Evolutionary conservation across 2,113 vertebrate genomes (phyloP).

Genomic region (Podarcis muralis): DNA sequence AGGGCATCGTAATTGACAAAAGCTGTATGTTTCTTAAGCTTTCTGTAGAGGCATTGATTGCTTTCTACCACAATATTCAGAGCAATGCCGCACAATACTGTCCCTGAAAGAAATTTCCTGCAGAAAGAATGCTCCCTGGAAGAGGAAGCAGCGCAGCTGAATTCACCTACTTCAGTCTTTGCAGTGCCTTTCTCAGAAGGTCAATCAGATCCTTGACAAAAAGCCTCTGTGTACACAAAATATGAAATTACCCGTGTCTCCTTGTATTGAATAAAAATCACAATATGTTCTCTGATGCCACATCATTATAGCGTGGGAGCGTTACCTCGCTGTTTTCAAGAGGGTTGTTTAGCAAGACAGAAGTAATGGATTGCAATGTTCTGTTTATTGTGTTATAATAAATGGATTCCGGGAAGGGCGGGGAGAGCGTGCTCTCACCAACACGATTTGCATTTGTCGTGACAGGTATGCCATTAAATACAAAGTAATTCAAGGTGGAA

Average conservation of each 20-base stretch:
- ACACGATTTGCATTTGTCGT: background rate
- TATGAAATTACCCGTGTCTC: slow-evolving; percentile 43
- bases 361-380: background rate
- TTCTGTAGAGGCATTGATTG: slow-evolving; percentile 58
- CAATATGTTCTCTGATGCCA: slow-evolving; percentile 1
- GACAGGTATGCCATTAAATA: background rate
- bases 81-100: slow-evolving; percentile 40
- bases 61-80: slow-evolving; percentile 40
- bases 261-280: background rate
- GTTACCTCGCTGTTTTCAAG: slow-evolving; percentile 11
- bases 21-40: slow-evolving; percentile 29
- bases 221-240: slow-evolving; percentile 22
- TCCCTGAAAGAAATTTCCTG: slow-evolving; percentile 43
- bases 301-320: slow-evolving; percentile 9
- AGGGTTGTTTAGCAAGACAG: slow-evolving; percentile 21
- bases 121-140: slow-evolving; percentile 41
- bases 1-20: slow-evolving; percentile 46
- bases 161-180: slow-evolving; percentile 51
- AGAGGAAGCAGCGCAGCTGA: slow-evolving; percentile 36
- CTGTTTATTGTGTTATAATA: background rate
- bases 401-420: background rate
- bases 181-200: slow-evolving; percentile 39
- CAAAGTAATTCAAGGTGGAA: slow-evolving; percentile 3
- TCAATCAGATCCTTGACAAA: slow-evolving; percentile 48
- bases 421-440: background rate